Evolutionary conservation across 2,113 vertebrate genomes (phyloP).

Genomic region (Crotalus horridus): DNA sequence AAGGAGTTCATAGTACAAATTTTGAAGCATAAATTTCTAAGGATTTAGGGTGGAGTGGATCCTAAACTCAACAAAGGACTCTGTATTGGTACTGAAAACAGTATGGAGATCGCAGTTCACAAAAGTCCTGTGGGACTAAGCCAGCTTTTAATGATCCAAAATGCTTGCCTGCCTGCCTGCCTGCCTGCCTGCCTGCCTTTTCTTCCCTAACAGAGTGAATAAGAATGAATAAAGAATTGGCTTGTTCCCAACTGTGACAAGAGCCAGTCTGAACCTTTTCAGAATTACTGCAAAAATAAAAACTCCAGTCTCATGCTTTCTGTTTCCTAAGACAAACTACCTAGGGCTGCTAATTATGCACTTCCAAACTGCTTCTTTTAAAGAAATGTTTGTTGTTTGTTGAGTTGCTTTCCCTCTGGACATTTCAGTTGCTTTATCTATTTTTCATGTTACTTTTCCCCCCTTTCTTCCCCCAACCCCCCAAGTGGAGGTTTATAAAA

Average conservation of each 20-base stretch:
- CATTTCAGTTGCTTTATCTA: conserved; percentile 7
- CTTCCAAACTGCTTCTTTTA: conserved; percentile 10
- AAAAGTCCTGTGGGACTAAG: background rate
- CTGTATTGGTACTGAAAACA: background rate
- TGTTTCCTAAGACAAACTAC: background rate
- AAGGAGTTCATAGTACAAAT: background rate
- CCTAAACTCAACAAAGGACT: background rate
- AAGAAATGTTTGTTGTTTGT: conserved; percentile 18
- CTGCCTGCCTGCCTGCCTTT: background rate
- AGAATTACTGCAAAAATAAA: background rate
- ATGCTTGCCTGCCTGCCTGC: background rate
- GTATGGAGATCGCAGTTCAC: background rate
- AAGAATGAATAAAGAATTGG: conserved; percentile 19
- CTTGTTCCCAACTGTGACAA: conserved; percentile 12
- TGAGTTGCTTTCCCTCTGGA: background rate
- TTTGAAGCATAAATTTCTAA: background rate
- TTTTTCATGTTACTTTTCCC: no score
- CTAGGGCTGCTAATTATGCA: conserved; percentile 29
- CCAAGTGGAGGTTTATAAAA: conserved; percentile 58
- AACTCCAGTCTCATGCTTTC: background rate
- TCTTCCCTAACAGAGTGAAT: background rate
- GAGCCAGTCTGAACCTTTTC: conserved; percentile 18
- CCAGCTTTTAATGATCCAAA: background rate
- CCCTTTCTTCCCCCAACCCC: conserved; percentile 25
- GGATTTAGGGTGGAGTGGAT: no score